These are phyloP conservation scores for Oophaga pumilio DNA, from an alignment of 2,113 vertebrate species.

Conservation along the genomic window DNA sequence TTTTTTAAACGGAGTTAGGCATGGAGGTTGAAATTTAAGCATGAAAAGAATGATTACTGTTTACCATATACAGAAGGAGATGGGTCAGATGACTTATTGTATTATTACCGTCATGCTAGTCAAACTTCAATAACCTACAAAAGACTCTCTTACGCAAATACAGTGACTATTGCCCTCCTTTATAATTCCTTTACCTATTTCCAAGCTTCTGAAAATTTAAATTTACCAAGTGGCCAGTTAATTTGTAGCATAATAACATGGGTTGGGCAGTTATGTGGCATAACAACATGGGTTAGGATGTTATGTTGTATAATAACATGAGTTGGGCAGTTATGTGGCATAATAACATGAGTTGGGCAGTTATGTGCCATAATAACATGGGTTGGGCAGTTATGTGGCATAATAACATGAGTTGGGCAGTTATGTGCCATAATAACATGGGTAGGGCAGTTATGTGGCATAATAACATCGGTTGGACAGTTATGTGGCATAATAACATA, in stretches of 20 bases:
- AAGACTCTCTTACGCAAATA: not conserved
- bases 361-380: not conserved
- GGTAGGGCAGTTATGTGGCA: too few relatives aligned
- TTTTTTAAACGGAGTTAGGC: slow-evolving; percentile 41
- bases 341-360: not conserved
- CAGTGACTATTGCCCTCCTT: not conserved
- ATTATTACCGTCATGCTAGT: not conserved
- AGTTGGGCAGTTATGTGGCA: too few relatives aligned
- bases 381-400: too few relatives aligned
- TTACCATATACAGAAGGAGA: slow-evolving; percentile 33
- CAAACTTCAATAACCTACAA: not conserved
- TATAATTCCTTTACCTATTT: not conserved
- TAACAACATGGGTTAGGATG: too few relatives aligned
- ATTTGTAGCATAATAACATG: not conserved
- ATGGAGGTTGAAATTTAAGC: slow-evolving; percentile 19
- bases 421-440: too few relatives aligned
- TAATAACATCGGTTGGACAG: too few relatives aligned
- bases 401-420: too few relatives aligned
- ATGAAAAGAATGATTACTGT: slow-evolving; percentile 19
- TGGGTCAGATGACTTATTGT: slow-evolving; percentile 25
- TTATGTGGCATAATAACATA: too few relatives aligned
- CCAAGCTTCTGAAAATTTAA: not conserved
- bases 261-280: too few relatives aligned
- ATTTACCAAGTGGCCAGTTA: not conserved
- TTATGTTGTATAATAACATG: too few relatives aligned